Base-by-base conservation (phyloP, 2,113 vertebrate genomes). In the Corydoras sp. region DNA sequence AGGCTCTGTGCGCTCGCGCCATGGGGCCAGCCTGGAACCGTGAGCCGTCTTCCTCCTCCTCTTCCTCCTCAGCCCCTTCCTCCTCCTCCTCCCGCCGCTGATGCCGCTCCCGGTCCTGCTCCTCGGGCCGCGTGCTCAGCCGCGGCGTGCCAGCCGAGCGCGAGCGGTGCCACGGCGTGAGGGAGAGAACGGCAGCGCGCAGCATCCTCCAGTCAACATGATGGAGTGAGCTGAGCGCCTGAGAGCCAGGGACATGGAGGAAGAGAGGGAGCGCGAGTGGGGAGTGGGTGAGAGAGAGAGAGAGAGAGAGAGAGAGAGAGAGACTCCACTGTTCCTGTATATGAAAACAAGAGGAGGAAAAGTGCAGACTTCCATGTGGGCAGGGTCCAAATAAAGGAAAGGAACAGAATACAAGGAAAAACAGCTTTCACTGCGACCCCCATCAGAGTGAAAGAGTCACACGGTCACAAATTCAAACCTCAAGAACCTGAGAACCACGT, bases 121-220 rank as follows among this genome's bases (percentile, higher is more conserved):
- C 74, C 68, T 79, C 77, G 3, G 68, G 59, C 14, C 48, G 69
- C 29, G 78, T 58, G 66, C 72, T 82, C 76, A 82, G 73, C 75
- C 72, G 65, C 62, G 62, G 69, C 66, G 77, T 71, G 58, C 66
- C 59, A 55, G 68, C 69, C 63, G 74, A 62, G 62, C n/a, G 73
- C 31, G 75, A 65, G 69, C 71, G 63, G 69, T 51, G 71, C 69
- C 61, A 68, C 50, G 80, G 80, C 71, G 75, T 68, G 67, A 83
- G 71, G 58, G 76, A 77, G 70, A 72, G 79, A 58, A 68, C 69
- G 63, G 76, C 76, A 18, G 71, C 64, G 49, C 76, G 82, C 76
- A 81, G 82, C 82, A 85, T 83, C 59, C 77, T 82, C 74, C 80
- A 83, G 79, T 75, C 79, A 85, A 83, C 83, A 85, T 85, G 82